Evolutionary conservation across 2,797 vertebrate species (phyloP).

Genomic region (Halcyon leucocephala): DNA sequence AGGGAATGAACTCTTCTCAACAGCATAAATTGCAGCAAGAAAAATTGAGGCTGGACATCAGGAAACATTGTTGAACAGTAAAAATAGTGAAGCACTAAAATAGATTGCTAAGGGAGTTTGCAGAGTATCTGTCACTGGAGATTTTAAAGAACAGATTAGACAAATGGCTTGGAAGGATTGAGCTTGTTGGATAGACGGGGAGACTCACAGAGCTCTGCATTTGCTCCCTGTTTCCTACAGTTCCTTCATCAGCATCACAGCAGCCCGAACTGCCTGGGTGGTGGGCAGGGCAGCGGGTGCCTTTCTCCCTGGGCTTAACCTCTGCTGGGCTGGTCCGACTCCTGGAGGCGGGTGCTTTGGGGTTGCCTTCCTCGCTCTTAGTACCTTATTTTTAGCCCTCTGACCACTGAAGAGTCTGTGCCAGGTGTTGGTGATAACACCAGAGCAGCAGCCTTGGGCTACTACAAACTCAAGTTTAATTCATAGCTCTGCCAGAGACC

Average conservation of each 20-base stretch:
- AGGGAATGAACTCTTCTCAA: slow-evolving; percentile 31
- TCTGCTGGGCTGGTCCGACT: not conserved
- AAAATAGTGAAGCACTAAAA: slow-evolving; percentile 53
- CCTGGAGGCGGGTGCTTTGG: not conserved
- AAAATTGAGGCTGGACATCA: slow-evolving; percentile 49
- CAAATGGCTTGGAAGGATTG: slow-evolving; percentile 54
- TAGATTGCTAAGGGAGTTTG: slow-evolving; percentile 50
- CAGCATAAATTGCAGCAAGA: slow-evolving; percentile 41
- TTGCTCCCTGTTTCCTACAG: not conserved
- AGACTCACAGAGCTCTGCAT: slow-evolving; percentile 26
- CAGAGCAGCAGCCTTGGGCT: not conserved
- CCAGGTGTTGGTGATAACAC: fast-evolving
- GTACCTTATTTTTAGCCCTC: not conserved
- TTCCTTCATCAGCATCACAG: not conserved
- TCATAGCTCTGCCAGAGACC: not conserved
- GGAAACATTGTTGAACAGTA: slow-evolving; percentile 37
- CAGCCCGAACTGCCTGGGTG: not conserved
- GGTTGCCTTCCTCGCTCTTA: not conserved
- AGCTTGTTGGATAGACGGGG: not conserved
- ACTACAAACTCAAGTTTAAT: not conserved
- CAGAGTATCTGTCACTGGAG: slow-evolving; percentile 53
- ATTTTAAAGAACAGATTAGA: slow-evolving; percentile 26
- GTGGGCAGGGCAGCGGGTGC: not conserved
- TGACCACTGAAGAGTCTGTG: fast-evolving
- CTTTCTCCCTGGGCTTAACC: not conserved